Percentiles rank a stretch among this genome's conserved stretches.
Conservation (phyloP, 1,140 invertebrate species). For the Musca vetustissima region DNA sequence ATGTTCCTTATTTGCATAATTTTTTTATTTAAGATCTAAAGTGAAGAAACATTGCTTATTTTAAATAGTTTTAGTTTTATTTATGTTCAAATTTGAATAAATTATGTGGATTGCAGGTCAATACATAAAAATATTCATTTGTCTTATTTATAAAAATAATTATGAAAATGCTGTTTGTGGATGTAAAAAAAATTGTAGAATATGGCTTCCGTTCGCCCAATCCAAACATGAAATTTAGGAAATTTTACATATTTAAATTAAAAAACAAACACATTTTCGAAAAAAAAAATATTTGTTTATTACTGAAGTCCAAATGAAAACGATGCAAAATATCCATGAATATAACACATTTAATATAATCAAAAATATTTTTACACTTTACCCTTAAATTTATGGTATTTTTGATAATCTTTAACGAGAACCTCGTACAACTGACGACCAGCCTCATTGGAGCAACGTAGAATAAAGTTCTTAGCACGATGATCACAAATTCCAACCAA, state of each 20-base stretch:
- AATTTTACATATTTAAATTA: too few species aligned
- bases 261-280: neutral
- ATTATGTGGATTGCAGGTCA: too few species aligned
- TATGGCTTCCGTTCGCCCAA: too few species aligned
- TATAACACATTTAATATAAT: neutral
- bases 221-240: too few species aligned
- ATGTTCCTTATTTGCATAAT: constrained; percentile 23
- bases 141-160: too few species aligned
- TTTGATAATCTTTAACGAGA: constrained; percentile 48
- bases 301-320: neutral
- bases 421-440: constrained; percentile 46
- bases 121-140: too few species aligned
- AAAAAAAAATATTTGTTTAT: constrained; percentile 1
- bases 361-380: constrained; percentile 41
- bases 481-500: constrained; percentile 51
- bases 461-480: constrained; percentile 48
- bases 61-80: too few species aligned
- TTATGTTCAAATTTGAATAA: too few species aligned
- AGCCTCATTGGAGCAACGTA: constrained; percentile 49
- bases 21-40: too few species aligned
- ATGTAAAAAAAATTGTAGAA: too few species aligned
- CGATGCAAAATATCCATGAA: neutral
- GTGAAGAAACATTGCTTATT: too few species aligned
- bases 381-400: constrained; percentile 52
- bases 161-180: too few species aligned